Base-by-base conservation (phyloP, 2,797 vertebrate genomes). In the Ctenochaetus hawaiiensis region DNA sequence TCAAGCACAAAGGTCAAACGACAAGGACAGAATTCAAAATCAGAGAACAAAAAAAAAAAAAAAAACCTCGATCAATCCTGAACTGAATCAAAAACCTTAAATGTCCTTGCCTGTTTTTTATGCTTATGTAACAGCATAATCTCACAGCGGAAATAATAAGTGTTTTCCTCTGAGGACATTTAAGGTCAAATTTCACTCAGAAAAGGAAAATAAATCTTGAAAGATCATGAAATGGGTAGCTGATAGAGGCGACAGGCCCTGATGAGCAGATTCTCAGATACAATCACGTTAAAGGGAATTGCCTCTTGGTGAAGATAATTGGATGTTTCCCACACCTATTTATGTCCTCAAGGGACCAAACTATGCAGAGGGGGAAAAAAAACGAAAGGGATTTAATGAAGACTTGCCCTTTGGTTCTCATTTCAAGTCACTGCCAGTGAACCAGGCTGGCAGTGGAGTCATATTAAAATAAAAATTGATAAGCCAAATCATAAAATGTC, bases 261-360 rank as follows among this genome's bases (percentile, higher is more conserved):
- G 89, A 93, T 88, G 85, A 87, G 84, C 82, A 81, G 87, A 87
- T 91, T 86, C 88, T 70, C 82, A 82, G 86, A 94, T 87, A 93
- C 87, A 89, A 94, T 94, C 91, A 90, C 79, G 74, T 87, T 89
- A 81, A 91, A 87, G 78, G 86, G 78, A 93, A 93, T 82, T 91
- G 91, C 77, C 80, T 93, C 86, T 77, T 71, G 80, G 80, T 85
- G 85, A 88, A 85, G 77, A 90, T 93, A 92, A 94, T 91, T 91
- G 87, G 90, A 93, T 91, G 78, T 78, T 92, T 87, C 80, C 68
- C 60, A 67, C 82, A 78, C 71, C 80, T 87, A 84, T 92, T 89
- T 89, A 81, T 83, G 61, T 67, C 75, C 78, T 71, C 62, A 44
- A 83, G 74, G 58, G 80, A 84, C 52, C 58, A 76, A 83, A 88